Base-by-base conservation (phyloP, 1,140 invertebrate species). In the Hyposmocoma kahamanoa region DNA sequence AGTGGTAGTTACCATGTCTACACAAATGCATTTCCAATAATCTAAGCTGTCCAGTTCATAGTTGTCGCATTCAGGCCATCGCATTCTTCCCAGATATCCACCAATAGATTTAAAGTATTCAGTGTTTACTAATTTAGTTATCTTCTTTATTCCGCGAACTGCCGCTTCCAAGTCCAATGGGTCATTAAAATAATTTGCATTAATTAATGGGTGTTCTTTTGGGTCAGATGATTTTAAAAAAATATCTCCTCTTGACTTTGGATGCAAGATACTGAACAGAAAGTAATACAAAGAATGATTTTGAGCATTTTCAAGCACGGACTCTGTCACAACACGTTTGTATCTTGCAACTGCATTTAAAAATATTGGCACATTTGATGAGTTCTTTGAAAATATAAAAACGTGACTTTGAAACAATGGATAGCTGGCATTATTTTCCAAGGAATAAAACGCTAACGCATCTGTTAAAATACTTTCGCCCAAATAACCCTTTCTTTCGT, bases 101-200 rank as follows among this genome's bases (percentile, higher is more conserved):
- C 81, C 82, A 2, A 83, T 75, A 0, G 74, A 64, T 47, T 65
- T 75, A 19, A 88, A 88, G 2, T 69, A 80, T 24, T 68, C 60
- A 0, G 87, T 84, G 3, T 87, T 59, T 1, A 80, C 65, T 38
- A 89, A 54, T 43, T 75, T 49, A 42, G 58, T 53, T 53, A 72
- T 44, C 64, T 83, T 50, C 68, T 73, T 38, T 66, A 72, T 42
- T 89, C 93, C 56, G 90, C 90, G 15, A 91, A 86, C 18, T 92
- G 83, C 22, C 82, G 88, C 2, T 85, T 88, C 4, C 26, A 93
- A 84, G 67, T 96, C 94, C 38, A 91, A 89, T 0, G 89, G 84
- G 56, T 94, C 89, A 5, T 88, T 89, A 32, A 96, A 87, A 70
- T 96, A 96, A 58, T 93, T 94, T 0, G 94, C 90, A 70, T 93